These are phyloP conservation scores for Lasius fuliginosus DNA, from an alignment of 2,888 invertebrate genomes.

Conservation along the genomic window DNA sequence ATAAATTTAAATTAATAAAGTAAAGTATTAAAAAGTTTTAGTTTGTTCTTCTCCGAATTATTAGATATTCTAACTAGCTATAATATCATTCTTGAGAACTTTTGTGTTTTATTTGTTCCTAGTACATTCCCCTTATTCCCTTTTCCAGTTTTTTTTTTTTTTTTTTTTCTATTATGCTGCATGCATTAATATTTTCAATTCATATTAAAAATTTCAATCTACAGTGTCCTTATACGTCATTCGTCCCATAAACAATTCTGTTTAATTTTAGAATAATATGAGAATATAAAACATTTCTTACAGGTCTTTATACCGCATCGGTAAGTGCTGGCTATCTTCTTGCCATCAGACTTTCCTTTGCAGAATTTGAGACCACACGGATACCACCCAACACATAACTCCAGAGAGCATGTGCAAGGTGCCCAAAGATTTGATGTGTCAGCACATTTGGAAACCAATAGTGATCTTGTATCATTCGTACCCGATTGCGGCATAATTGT, in stretches of 20 bases:
- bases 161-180: neutral
- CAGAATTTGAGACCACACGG: slow-evolving; percentile 98
- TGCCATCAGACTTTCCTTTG: slow-evolving; percentile 91
- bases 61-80: neutral
- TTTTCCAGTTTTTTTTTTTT: neutral
- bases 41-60: neutral
- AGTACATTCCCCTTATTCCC: neutral
- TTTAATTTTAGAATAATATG: slow-evolving; percentile 94
- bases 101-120: slow-evolving; percentile 35
- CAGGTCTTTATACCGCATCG: slow-evolving; percentile 99
- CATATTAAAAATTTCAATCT: slow-evolving; percentile 51
- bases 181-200: neutral
- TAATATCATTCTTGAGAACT: neutral
- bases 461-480: slow-evolving; percentile 80
- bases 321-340: slow-evolving; percentile 91
- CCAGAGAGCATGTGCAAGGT: slow-evolving; percentile 94
- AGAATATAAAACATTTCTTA: slow-evolving; percentile 95
- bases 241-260: slow-evolving; percentile 94
- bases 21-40: slow-evolving; percentile 9
- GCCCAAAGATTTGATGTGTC: slow-evolving; percentile 90
- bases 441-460: slow-evolving; percentile 87
- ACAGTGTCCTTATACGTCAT: slow-evolving; percentile 87
- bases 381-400: slow-evolving; percentile 97
- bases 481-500: slow-evolving; percentile 87
- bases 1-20: slow-evolving; percentile 33